Conservation (phyloP, 2,888 invertebrate genomes). For the Lacanobia wlatinum region DNA sequence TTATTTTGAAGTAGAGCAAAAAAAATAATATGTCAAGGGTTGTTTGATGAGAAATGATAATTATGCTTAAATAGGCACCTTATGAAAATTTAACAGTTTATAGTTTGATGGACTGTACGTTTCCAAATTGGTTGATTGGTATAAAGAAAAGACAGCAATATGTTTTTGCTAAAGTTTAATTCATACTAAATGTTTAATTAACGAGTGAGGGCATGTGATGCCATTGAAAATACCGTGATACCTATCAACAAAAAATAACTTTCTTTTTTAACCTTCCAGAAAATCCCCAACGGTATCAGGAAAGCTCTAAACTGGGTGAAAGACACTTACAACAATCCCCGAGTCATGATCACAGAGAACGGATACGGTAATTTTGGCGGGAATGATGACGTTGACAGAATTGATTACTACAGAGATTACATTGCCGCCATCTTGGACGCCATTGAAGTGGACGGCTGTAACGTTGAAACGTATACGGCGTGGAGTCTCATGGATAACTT, state of each 20-base stretch:
- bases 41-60: no score
- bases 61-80: no score
- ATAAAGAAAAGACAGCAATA: no score
- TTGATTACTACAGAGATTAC: conserved; percentile 79
- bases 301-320: conserved; percentile 90
- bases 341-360: conserved; percentile 91
- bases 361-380: conserved; percentile 88
- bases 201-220: no score
- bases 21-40: no score
- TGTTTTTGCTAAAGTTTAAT: no score
- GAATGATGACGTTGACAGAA: conserved; percentile 80
- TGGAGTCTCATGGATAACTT: conserved; percentile 87
- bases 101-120: no score
- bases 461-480: conserved; percentile 77
- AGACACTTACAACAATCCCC: conserved; percentile 88
- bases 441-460: conserved; percentile 76
- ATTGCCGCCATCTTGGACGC: conserved; percentile 77
- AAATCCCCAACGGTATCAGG: conserved; percentile 88
- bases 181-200: no score
- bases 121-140: no score
- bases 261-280: conserved; percentile 57
- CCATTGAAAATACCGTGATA: no score
- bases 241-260: neutral
- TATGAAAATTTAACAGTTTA: no score
- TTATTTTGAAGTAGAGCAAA: no score